phyloP scores from a whole-genome alignment of 2,113 vertebrate species.

The Cnemophilus loriae region DNA sequence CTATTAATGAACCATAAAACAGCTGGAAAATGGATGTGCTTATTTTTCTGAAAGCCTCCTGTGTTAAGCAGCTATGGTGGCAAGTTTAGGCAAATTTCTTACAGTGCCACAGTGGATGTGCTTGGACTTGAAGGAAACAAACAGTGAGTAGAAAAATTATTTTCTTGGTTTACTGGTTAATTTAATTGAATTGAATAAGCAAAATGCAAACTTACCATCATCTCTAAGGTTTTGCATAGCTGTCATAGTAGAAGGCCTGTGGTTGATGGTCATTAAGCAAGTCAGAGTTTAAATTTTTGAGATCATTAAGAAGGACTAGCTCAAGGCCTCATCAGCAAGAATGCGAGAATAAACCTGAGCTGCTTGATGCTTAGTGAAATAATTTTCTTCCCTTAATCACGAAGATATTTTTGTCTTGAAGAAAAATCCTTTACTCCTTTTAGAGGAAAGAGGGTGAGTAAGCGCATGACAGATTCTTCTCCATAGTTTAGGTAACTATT shows the following conservation, averaged over 20 bases:
- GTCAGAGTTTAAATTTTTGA: not conserved
- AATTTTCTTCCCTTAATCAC: not conserved
- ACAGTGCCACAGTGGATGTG: not conserved
- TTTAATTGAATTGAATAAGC: not conserved
- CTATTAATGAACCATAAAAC: not conserved
- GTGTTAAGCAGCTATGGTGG: not conserved
- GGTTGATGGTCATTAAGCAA: not conserved
- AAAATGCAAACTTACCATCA: not conserved
- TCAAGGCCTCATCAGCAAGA: not conserved
- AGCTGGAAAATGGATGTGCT: not conserved
- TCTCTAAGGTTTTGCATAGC: not conserved
- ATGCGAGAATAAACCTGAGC: not conserved
- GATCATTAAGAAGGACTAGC: not conserved
- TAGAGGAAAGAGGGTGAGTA: not conserved
- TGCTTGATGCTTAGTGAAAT: not conserved
- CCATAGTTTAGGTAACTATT: not conserved
- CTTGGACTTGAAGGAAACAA: not conserved
- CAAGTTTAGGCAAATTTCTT: conserved; percentile 9
- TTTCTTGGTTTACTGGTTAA: not conserved
- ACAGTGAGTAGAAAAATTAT: not conserved
- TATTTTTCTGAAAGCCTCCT: not conserved
- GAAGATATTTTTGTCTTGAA: not conserved
- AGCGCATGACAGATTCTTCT: not conserved
- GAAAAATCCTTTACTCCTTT: not conserved
- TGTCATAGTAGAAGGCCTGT: not conserved